phyloP scores from a whole-genome alignment of 2,888 invertebrate species.

The Saturnia japonica region DNA sequence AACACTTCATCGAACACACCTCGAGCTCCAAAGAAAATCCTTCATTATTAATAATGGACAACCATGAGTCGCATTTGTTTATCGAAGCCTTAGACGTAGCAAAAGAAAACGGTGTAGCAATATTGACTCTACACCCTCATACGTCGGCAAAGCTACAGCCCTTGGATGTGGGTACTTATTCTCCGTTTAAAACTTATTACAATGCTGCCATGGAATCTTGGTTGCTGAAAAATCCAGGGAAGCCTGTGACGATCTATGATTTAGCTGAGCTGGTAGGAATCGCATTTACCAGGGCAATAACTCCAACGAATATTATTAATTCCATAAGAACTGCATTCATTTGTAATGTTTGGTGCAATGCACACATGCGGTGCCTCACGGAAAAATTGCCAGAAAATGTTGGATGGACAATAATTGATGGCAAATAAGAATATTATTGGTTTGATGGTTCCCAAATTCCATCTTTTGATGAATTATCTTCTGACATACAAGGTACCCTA shows the following conservation, averaged over 20 bases:
- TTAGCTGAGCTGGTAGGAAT: constrained; percentile 13
- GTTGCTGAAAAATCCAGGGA: too few species aligned
- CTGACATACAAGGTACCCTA: too few species aligned
- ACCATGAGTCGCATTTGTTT: constrained; percentile 44
- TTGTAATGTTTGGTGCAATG: background rate
- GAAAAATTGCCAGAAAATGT: background rate
- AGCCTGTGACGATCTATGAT: too few species aligned
- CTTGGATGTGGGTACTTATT: constrained; percentile 47
- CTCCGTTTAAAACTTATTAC: constrained; percentile 42
- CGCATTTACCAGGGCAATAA: background rate
- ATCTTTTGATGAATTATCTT: too few species aligned
- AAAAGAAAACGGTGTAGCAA: constrained; percentile 45
- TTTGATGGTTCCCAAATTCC: too few species aligned
- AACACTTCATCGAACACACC: too few species aligned
- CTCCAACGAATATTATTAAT: constrained; percentile 5
- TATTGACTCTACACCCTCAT: constrained; percentile 40
- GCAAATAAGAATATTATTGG: too few species aligned
- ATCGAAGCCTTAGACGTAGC: constrained; percentile 36
- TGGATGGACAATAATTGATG: background rate
- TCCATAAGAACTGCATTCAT: background rate
- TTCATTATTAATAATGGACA: too few species aligned
- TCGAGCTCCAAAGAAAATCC: too few species aligned
- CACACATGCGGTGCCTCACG: background rate
- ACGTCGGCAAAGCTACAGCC: constrained; percentile 52
- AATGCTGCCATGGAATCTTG: constrained; percentile 28